Base-by-base conservation (phyloP, 2,888 invertebrate genomes). In the Deroplatys truncata region DNA sequence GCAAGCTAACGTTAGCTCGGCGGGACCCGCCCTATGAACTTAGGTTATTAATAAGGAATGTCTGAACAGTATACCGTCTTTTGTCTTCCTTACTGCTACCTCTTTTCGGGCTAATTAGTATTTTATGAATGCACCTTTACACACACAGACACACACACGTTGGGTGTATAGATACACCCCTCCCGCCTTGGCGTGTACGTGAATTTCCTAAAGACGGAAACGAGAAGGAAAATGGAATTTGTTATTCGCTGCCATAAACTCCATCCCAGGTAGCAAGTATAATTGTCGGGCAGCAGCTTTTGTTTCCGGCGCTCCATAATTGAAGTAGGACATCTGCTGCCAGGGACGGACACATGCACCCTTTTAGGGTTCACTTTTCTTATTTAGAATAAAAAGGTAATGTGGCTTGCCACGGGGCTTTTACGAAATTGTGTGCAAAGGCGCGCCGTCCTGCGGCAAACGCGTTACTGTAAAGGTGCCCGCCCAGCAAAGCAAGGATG, bases 121-220 rank as follows among this genome's bases (percentile, higher is more conserved):
- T 90, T 90, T 90, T 89, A 90, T 89, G 90, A 90, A 88, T 86
- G 84, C 90, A 90, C 90, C 90, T 90, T 87, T 82, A 83, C 89
- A 84, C 43, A n/a, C n/a, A n/a, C n/a, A n/a, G n/a, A n/a, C n/a
- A n/a, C n/a, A n/a, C n/a, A 84, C 82, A 84, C 10, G 20, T 82
- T 20, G 43, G 72, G 29, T 9, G n/a, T 83, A 72, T 86, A 72
- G 16, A 72, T 72, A 72, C 20, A 72, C 20, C n/a, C 29, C n/a
- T 9, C 35, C 85, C 43, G 85, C 43, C 28, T 85, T 29, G 84
- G 84, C 31, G 35, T 28, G 35, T 15, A 20, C 85, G 25, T n/a
- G 85, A 85, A 43, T 85, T 85, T 85, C 43, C 85, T 29, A 31
- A 85, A 49, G 31, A 85, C 43, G 85, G 85, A 85, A 28, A n/a